Percentiles rank a stretch among this genome's conserved stretches.
These are phyloP conservation scores for Drosophila setifemur DNA, from an alignment of 1,140 invertebrate genomes.

Conservation along the genomic window DNA sequence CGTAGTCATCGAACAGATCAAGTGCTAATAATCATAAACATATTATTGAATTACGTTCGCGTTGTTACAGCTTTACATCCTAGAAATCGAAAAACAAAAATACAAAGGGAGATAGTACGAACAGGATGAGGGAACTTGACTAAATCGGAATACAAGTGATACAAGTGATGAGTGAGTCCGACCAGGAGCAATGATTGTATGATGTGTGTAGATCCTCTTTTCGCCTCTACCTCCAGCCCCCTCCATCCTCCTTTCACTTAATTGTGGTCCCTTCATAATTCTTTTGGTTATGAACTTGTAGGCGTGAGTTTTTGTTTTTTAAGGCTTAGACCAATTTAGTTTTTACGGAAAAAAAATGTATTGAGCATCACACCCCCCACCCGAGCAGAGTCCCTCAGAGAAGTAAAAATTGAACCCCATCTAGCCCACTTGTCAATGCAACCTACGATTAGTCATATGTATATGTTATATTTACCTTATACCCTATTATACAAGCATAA, in stretches of 20 bases:
- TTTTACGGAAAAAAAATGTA: slow-evolving; percentile 44
- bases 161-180: slow-evolving; percentile 49
- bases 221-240: slow-evolving; percentile 8
- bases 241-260: not conserved
- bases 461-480: slow-evolving; percentile 41
- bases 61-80: slow-evolving; percentile 47
- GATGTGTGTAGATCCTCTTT: slow-evolving; percentile 17
- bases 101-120: not conserved
- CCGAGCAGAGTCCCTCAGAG: not conserved
- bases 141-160: slow-evolving; percentile 42
- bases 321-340: slow-evolving; percentile 40
- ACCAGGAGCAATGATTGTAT: slow-evolving; percentile 33
- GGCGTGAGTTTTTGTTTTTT: slow-evolving; percentile 35
- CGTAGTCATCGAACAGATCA: slow-evolving; percentile 35
- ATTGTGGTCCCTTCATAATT: slow-evolving; percentile 12
- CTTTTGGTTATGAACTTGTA: slow-evolving; percentile 12
- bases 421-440: slow-evolving; percentile 53
- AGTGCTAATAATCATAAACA: slow-evolving; percentile 44
- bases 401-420: slow-evolving; percentile 4
- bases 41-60: slow-evolving; percentile 39
- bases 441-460: slow-evolving; percentile 49
- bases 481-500: slow-evolving; percentile 20
- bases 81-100: slow-evolving; percentile 11
- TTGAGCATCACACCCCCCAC: slow-evolving; percentile 54
- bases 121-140: slow-evolving; percentile 18